These are phyloP conservation scores for Pelusios castaneus DNA, from an alignment of 2,113 vertebrate species.

Conservation along the genomic window DNA sequence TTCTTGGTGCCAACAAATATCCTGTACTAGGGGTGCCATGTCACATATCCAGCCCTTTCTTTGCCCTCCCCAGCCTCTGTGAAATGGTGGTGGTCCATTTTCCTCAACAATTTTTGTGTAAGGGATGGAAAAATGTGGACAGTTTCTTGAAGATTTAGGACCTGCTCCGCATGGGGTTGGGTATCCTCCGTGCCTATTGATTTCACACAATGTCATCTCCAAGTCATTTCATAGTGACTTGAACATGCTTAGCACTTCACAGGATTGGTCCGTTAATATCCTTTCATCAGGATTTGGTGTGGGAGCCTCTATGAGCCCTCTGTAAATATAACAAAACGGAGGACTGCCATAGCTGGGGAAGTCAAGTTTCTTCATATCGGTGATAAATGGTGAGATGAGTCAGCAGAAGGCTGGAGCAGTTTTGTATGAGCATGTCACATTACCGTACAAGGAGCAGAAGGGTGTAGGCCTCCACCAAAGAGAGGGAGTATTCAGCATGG, in stretches of 20 bases:
- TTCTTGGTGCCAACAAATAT: neutral
- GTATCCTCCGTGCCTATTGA: neutral
- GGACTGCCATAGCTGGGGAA: neutral
- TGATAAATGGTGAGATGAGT: neutral
- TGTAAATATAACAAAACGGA: neutral
- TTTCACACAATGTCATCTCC: neutral
- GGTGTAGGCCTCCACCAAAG: neutral
- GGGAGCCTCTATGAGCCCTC: neutral
- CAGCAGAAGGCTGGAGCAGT: neutral
- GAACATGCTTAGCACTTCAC: neutral
- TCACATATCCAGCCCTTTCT: neutral
- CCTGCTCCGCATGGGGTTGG: neutral
- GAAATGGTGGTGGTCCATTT: neutral
- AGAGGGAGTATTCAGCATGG: neutral
- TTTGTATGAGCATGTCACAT: neutral
- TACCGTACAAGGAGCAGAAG: neutral
- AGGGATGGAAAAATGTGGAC: neutral
- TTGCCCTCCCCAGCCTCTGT: neutral
- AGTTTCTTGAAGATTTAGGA: neutral
- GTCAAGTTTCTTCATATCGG: neutral
- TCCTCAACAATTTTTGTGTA: neutral
- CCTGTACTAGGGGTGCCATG: neutral
- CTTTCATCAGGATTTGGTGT: neutral
- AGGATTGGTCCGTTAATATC: neutral
- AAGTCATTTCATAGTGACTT: neutral